These are phyloP conservation scores for Cephalopachus bancanus DNA, from an alignment of 2,797 vertebrate genomes.

Conservation along the genomic window DNA sequence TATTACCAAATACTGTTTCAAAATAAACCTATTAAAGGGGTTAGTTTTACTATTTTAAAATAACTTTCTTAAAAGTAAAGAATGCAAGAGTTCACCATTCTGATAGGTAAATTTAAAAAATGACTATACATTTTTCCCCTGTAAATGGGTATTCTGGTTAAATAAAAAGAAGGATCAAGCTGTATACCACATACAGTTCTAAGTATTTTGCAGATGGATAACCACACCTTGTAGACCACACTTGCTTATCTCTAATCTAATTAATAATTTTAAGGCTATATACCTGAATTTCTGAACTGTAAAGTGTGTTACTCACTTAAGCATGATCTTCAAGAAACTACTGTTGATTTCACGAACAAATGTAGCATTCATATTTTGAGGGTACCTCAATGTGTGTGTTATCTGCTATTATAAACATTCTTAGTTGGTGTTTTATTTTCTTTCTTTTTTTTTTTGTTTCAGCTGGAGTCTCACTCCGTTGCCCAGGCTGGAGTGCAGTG, in stretches of 20 bases:
- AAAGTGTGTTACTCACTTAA: constrained; percentile 37
- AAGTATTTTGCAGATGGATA: constrained; percentile 48
- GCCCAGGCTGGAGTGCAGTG: too few species aligned
- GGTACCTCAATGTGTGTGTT: background rate
- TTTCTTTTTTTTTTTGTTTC: background rate
- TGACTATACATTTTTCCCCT: background rate
- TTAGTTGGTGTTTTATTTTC: background rate
- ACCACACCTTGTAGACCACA: background rate
- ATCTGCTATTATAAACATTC: background rate
- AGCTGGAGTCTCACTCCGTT: too few species aligned
- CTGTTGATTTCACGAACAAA: constrained; percentile 49
- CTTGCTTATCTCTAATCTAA: constrained; percentile 1
- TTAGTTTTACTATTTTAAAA: constrained; percentile 62
- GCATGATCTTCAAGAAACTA: background rate
- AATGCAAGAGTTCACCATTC: constrained; percentile 7
- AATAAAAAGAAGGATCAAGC: constrained; percentile 11
- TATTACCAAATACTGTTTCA: constrained; percentile 43
- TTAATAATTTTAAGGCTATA: constrained; percentile 28
- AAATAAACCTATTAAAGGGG: background rate
- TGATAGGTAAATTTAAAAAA: background rate
- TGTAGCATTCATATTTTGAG: constrained; percentile 32
- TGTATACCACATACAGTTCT: background rate
- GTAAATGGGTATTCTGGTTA: constrained; percentile 9
- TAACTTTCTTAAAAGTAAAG: constrained; percentile 9
- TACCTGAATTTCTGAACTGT: constrained; percentile 35